Percentiles rank a stretch among this genome's conserved stretches.
Evolutionary conservation across 1,140 invertebrate species (phyloP).

Genomic region (Cyclargus thomasi): DNA sequence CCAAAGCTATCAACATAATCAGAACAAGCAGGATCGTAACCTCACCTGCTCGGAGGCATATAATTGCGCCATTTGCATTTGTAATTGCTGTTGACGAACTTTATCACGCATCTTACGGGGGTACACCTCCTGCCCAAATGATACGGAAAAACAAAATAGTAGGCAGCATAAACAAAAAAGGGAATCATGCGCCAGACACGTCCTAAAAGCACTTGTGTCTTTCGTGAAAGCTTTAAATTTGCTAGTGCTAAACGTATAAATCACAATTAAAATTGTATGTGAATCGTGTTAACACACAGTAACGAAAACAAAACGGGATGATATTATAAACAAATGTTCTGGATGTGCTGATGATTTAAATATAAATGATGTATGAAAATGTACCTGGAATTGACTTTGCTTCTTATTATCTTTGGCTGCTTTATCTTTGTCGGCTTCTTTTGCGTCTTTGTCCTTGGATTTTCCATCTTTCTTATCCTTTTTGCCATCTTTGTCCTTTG

Average conservation of each 20-base stretch:
- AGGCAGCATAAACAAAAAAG: conserved; percentile 70
- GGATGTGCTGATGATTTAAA: conserved; percentile 59
- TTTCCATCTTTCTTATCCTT: conserved; percentile 78
- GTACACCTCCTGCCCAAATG: conserved; percentile 79
- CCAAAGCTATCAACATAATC: conserved; percentile 60
- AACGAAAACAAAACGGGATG: conserved; percentile 42
- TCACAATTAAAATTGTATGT: conserved; percentile 43
- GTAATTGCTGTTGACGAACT: conserved; percentile 77
- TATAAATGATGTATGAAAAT: conserved; percentile 27
- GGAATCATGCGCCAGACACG: conserved; percentile 62
- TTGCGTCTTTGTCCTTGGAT: conserved; percentile 75
- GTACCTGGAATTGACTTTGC: conserved; percentile 79
- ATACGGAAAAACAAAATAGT: conserved; percentile 75
- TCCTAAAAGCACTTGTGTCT: conserved; percentile 29
- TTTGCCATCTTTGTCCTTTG: conserved; percentile 77
- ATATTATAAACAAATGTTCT: conserved; percentile 47
- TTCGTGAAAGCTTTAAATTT: conserved; percentile 47
- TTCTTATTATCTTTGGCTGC: conserved; percentile 78
- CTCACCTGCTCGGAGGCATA: conserved; percentile 75
- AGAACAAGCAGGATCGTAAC: conserved; percentile 59
- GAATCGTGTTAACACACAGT: conserved; percentile 53
- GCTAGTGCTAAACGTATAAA: conserved; percentile 48
- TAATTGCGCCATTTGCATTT: conserved; percentile 73
- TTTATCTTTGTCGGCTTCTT: conserved; percentile 74
- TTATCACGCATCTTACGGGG: conserved; percentile 83